Evolutionary conservation across 1,140 invertebrate genomes (phyloP), one percentile per base, ranked within the genome.

Genomic region (Luehdorfia chinensis): DNA sequence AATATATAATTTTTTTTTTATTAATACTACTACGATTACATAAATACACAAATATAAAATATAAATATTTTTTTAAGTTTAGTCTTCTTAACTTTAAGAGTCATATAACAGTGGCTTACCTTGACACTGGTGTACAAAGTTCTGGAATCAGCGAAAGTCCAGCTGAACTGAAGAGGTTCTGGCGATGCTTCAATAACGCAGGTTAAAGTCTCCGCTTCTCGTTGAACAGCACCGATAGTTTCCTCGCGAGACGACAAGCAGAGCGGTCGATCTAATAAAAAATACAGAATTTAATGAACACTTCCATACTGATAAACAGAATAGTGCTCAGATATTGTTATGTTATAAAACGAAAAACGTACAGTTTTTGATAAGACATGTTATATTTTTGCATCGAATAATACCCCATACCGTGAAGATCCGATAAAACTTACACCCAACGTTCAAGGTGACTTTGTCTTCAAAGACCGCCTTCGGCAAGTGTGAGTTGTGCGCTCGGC

Each of bases 381-480:
- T n/a, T n/a, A n/a, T n/a, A n/a, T n/a, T n/a, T n/a, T n/a, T n/a
- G n/a, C n/a, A n/a, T n/a, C n/a, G n/a, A n/a, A n/a, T n/a, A n/a
- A n/a, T n/a, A n/a, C n/a, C n/a, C n/a, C n/a, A n/a, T n/a, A n/a
- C n/a, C n/a, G n/a, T n/a, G n/a, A n/a, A n/a, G n/a, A n/a, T n/a
- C n/a, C n/a, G n/a, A n/a, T n/a, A n/a, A n/a, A 19, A 74, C 79
- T 69, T 56, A 84, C 79, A 79, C 41, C 79, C 79, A 34, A 84
- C 72, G 34, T 71, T 73, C 0, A 84, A 16, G 0, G 62, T 72
- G 16, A 84, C 72, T 43, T 69, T 78, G 18, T 81, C 77, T 43
- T 81, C 62, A 28, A 70, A 81, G 0, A 75, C 47, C 0, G 47
- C 50, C 1, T 55, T 46, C 1, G 70, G 69, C 36, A 81, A 32